Evolutionary conservation across 2,113 vertebrate species (phyloP), one percentile per base, ranked within the genome.

Genomic region (Acrocephalus arundinaceus): DNA sequence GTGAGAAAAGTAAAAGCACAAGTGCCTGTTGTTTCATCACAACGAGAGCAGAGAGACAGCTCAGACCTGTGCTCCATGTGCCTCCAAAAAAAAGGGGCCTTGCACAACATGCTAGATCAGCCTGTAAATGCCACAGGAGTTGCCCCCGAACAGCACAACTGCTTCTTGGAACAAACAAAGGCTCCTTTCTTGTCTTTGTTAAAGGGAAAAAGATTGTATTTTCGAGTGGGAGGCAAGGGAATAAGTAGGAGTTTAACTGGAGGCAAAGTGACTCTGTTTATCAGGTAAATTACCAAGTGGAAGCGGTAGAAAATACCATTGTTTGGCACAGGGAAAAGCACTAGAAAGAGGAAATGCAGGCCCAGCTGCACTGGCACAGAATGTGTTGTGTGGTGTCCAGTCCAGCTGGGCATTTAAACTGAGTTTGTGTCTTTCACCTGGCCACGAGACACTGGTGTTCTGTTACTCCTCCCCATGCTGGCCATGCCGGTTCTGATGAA

Each of bases 21-120:
- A 96, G 80, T 92, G 88, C 86, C 54, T 89, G 62, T 94, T 92
- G 82, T 95, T 97, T 92, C 86, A 62, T 93, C 65, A 65, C 27
- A 46, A 66, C 0, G 10, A 94, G 65, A 7, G 14, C 73, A 76
- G 59, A 87, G 90, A 94, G 76, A 46, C 68, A 86, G 52, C 49
- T 87, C 86, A 87, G 89, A 86, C 80, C 92, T 79, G 70, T 77
- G 72, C 52, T 88, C 76, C 43, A 8, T 58, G 63, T 81, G 72
- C 61, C 54, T 96, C 80, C 79, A n/a, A 58, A 78, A 30, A 73
- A 28, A 58, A 48, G 13, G 39, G 16, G 54, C 84, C 63, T 95
- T 71, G 27, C 78, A 86, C 79, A 66, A 52, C 0, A 1, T 52
- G 55, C 59, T 70, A 35, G 71, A 55, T 81, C 31, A 79, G 74